Evolutionary conservation across 2,797 vertebrate species (phyloP).

Genomic region (Semaprochilodus insignis): DNA sequence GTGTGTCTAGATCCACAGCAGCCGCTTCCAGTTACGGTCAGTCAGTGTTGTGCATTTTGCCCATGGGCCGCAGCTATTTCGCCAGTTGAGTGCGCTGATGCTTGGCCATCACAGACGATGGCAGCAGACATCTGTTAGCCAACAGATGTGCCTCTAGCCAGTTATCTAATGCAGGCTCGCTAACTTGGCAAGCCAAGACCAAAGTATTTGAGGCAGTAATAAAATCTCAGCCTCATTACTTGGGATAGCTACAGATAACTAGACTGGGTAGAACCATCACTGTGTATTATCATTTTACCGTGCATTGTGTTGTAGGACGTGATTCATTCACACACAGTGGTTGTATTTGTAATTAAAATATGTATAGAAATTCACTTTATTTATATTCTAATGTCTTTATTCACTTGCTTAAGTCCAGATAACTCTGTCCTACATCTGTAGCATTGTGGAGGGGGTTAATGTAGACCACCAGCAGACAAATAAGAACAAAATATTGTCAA

Average conservation of each 20-base stretch:
- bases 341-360: neutral
- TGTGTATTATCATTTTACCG: neutral
- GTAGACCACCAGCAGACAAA: too few species aligned
- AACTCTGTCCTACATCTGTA: too few species aligned
- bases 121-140: constrained; percentile 20
- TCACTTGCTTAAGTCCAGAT: too few species aligned
- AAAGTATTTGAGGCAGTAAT: constrained; percentile 17
- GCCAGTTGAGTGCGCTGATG: constrained; percentile 5
- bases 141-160: constrained; percentile 54
- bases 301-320: neutral
- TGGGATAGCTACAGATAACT: neutral
- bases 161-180: constrained; percentile 39
- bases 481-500: too few species aligned
- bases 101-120: constrained; percentile 29
- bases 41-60: constrained; percentile 6
- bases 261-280: neutral
- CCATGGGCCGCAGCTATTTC: constrained; percentile 19
- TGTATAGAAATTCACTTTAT: neutral
- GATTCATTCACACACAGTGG: neutral
- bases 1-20: neutral
- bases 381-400: too few species aligned
- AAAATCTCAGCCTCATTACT: neutral
- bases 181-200: constrained; percentile 17
- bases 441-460: too few species aligned
- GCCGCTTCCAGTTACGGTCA: constrained; percentile 18